phyloP scores from a whole-genome alignment of 2,888 invertebrate species.

The Synergus gifuensis region DNA sequence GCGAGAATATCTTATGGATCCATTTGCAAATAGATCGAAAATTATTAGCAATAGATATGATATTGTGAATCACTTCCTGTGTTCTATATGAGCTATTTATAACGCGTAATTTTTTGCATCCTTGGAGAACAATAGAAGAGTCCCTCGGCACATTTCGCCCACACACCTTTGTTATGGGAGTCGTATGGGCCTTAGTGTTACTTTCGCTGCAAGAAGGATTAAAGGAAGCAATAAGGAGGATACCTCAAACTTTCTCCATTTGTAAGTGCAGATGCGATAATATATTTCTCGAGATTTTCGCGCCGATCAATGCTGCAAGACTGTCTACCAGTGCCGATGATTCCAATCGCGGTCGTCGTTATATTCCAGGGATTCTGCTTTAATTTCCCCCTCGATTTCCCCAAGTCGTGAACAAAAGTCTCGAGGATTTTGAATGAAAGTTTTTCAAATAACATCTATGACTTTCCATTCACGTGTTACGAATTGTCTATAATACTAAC shows the following conservation, averaged over 20 bases:
- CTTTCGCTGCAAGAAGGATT: slow-evolving; percentile 39
- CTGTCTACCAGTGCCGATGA: slow-evolving; percentile 25
- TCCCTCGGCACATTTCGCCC: slow-evolving; percentile 31
- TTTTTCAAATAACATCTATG: background rate
- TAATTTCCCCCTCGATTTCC: slow-evolving; percentile 8
- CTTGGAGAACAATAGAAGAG: slow-evolving; percentile 34
- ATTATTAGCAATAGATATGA: background rate
- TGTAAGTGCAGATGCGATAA: slow-evolving; percentile 23
- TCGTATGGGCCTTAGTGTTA: slow-evolving; percentile 17
- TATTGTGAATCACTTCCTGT: slow-evolving; percentile 29
- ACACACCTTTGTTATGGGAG: slow-evolving; percentile 29
- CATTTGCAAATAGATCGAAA: slow-evolving; percentile 29
- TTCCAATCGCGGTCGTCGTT: slow-evolving; percentile 18
- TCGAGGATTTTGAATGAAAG: background rate
- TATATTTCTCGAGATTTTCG: slow-evolving; percentile 37
- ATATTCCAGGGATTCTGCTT: slow-evolving; percentile 3
- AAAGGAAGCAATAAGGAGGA: slow-evolving; percentile 31
- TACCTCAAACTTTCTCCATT: slow-evolving; percentile 37
- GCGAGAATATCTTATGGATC: background rate
- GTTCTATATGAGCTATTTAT: slow-evolving; percentile 38
- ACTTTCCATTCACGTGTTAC: background rate
- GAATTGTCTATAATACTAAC: too few relatives aligned
- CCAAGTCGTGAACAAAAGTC: slow-evolving; percentile 5
- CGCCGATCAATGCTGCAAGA: slow-evolving; percentile 30
- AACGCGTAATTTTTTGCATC: slow-evolving; percentile 21